Percentiles rank a stretch among this genome's conserved stretches.
Conservation (phyloP, 2,797 vertebrate species). For the Spinus olivaceus region DNA sequence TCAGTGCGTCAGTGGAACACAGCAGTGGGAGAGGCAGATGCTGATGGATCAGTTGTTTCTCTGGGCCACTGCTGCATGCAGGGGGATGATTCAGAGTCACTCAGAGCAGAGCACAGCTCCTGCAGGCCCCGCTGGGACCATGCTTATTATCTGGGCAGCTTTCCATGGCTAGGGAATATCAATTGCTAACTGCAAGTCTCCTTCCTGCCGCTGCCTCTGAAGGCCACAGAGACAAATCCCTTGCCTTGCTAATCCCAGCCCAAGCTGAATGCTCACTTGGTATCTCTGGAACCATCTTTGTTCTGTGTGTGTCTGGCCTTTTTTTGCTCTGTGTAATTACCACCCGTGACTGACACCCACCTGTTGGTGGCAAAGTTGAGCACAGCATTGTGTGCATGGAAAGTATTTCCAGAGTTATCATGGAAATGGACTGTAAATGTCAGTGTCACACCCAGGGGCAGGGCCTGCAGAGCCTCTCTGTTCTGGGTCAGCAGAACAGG, state of each 20-base stretch:
- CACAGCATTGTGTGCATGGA: constrained; percentile 86
- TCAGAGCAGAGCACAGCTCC: background rate
- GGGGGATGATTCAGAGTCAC: background rate
- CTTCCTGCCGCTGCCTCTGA: background rate
- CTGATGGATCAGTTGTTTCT: background rate
- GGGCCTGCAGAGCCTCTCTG: constrained; percentile 74
- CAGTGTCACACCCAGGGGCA: constrained; percentile 87
- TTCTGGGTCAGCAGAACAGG: constrained; percentile 76
- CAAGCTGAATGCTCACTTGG: background rate
- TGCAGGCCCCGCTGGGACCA: background rate
- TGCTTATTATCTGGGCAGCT: background rate
- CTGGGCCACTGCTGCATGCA: background rate
- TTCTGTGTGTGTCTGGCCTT: background rate
- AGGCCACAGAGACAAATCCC: background rate
- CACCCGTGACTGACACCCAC: constrained; percentile 49
- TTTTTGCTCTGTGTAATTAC: background rate
- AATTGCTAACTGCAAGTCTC: background rate
- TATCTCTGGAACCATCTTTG: background rate
- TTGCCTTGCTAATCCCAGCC: background rate
- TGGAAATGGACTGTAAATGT: constrained; percentile 90
- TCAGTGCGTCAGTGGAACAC: background rate
- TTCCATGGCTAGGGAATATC: background rate
- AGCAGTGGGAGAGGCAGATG: background rate
- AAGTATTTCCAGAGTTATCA: constrained; percentile 81
- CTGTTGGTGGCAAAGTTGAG: constrained; percentile 90